phyloP scores from a whole-genome alignment of 2,113 vertebrate species.

The Lepus europaeus region DNA sequence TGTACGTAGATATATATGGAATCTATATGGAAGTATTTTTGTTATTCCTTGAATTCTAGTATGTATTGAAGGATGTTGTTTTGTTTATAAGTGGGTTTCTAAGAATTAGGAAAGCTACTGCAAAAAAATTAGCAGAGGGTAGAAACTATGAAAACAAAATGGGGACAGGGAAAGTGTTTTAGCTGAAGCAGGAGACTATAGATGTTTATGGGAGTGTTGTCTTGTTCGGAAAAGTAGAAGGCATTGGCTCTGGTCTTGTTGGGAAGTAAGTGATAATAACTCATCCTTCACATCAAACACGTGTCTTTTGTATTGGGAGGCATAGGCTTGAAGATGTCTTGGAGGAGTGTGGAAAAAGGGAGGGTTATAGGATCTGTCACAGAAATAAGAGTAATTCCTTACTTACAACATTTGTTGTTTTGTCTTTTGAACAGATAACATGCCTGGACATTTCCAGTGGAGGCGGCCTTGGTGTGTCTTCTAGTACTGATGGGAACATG shows the following conservation, averaged over 20 bases:
- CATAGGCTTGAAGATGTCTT: not conserved
- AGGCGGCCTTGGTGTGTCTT: slow-evolving; percentile 89
- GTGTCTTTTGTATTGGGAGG: not conserved
- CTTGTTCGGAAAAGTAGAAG: slow-evolving; percentile 36
- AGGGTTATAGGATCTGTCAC: slow-evolving; percentile 12
- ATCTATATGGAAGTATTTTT: not conserved
- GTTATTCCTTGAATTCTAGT: slow-evolving; percentile 15
- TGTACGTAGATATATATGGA: not conserved
- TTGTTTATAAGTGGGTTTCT: slow-evolving; percentile 16
- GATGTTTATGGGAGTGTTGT: slow-evolving; percentile 11
- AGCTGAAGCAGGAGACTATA: not conserved
- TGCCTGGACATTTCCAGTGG: slow-evolving; percentile 89
- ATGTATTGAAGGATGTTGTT: slow-evolving; percentile 27
- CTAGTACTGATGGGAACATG: slow-evolving; percentile 89
- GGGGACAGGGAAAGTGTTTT: not conserved
- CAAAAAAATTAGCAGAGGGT: not conserved
- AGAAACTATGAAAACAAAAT: not conserved
- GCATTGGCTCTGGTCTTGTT: not conserved
- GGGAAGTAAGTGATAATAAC: slow-evolving; percentile 3
- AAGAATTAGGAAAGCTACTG: slow-evolving; percentile 41
- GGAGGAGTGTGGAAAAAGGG: not conserved
- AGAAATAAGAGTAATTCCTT: slow-evolving; percentile 34
- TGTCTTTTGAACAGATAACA: slow-evolving; percentile 84
- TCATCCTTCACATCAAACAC: not conserved
- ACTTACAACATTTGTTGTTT: slow-evolving; percentile 23